Percentiles rank a stretch among this genome's conserved stretches.
phyloP scores from a whole-genome alignment of 2,888 invertebrate genomes.

The Microctonus hyperodae region DNA sequence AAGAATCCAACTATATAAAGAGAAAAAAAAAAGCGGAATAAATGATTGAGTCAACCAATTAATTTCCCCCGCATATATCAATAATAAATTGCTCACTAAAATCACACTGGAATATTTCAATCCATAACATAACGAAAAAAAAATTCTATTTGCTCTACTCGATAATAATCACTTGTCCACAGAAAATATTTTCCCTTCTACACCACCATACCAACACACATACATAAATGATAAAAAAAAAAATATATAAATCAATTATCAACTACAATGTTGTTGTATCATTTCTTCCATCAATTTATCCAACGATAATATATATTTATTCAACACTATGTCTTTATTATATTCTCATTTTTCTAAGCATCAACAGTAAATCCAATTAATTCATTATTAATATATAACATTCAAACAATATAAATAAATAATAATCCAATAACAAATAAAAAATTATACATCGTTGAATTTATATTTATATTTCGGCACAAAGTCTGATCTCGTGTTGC shows the following conservation, averaged over 20 bases:
- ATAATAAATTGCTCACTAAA: neutral
- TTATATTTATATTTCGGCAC: constrained; percentile 3
- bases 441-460: neutral
- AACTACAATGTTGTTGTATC: neutral
- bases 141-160: neutral
- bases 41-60: neutral
- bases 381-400: too few relatives aligned
- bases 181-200: constrained; percentile 1
- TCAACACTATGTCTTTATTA: too few relatives aligned
- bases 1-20: neutral
- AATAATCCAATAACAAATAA: neutral
- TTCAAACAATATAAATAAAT: too few relatives aligned
- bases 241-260: neutral
- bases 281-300: too few relatives aligned
- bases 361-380: too few relatives aligned
- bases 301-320: too few relatives aligned
- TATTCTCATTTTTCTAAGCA: too few relatives aligned
- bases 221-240: neutral
- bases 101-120: neutral
- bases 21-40: neutral
- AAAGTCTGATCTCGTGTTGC: neutral
- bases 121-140: neutral
- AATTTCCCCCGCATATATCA: neutral
- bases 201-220: neutral
- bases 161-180: neutral